Evolutionary conservation across 2,888 invertebrate species (phyloP).

Genomic region (Macrophya annulata): DNA sequence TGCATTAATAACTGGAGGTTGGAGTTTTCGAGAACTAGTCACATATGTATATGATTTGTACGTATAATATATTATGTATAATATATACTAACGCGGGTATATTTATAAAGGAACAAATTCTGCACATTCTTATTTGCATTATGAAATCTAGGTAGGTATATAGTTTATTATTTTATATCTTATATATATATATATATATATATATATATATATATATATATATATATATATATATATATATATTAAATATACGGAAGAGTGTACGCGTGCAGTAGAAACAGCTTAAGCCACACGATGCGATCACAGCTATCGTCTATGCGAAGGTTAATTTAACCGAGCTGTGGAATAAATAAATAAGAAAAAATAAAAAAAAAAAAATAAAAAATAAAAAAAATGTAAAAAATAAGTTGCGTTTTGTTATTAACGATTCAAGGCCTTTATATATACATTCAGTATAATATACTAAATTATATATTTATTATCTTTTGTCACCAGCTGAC

Average conservation of each 20-base stretch:
- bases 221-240: background rate
- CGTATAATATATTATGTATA: no score
- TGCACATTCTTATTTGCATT: background rate
- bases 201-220: background rate
- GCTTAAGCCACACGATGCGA: background rate
- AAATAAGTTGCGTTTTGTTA: conserved; percentile 43
- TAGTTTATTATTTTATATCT: background rate
- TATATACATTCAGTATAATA: background rate
- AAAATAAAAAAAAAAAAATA: background rate
- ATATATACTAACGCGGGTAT: background rate
- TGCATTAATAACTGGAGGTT: background rate
- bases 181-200: background rate
- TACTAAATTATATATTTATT: background rate
- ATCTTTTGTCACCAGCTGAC: conserved; percentile 14
- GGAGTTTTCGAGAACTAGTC: background rate
- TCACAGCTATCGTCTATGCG: background rate
- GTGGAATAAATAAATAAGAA: background rate
- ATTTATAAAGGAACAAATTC: background rate
- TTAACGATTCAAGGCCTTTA: conserved; percentile 45
- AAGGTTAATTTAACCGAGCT: conserved; percentile 30
- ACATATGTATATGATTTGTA: no score
- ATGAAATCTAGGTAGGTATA: background rate
- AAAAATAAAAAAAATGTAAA: background rate
- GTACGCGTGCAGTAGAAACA: background rate
- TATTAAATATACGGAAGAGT: background rate